Conservation (phyloP, 2,113 vertebrate genomes). For the Dascyllus trimaculatus region DNA sequence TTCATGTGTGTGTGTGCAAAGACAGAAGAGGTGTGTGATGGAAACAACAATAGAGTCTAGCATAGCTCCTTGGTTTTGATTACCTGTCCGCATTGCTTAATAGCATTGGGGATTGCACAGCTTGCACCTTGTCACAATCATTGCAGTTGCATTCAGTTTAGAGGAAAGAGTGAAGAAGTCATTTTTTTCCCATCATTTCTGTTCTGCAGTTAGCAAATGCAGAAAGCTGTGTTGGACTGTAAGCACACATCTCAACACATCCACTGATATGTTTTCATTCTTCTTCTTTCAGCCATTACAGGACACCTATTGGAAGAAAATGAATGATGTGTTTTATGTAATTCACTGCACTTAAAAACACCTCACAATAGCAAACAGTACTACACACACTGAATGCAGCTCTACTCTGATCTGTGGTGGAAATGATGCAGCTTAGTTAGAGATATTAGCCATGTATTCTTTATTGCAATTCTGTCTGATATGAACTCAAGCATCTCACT, state of each 20-base stretch:
- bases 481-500: neutral
- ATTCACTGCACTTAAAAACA: slow-evolving; percentile 15
- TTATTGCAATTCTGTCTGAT: neutral
- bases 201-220: slow-evolving; percentile 44
- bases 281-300: slow-evolving; percentile 47
- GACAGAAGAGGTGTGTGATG: slow-evolving; percentile 39
- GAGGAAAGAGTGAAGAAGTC: slow-evolving; percentile 51
- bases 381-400: neutral
- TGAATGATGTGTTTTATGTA: slow-evolving; percentile 32
- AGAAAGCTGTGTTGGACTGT: slow-evolving; percentile 31
- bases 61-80: slow-evolving; percentile 51
- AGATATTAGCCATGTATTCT: neutral
- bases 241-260: slow-evolving; percentile 22
- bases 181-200: slow-evolving; percentile 59
- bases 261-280: slow-evolving; percentile 54
- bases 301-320: slow-evolving; percentile 41
- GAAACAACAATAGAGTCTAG: slow-evolving; percentile 38
- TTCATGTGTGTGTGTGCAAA: neutral
- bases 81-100: slow-evolving; percentile 60
- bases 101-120: slow-evolving; percentile 59
- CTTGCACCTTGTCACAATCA: slow-evolving; percentile 63
- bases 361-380: neutral
- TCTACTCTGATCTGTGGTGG: neutral
- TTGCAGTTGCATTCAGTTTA: slow-evolving; percentile 44
- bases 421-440: neutral